Evolutionary conservation across 2,888 invertebrate genomes (phyloP).

Genomic region (Drosophila tripunctata): DNA sequence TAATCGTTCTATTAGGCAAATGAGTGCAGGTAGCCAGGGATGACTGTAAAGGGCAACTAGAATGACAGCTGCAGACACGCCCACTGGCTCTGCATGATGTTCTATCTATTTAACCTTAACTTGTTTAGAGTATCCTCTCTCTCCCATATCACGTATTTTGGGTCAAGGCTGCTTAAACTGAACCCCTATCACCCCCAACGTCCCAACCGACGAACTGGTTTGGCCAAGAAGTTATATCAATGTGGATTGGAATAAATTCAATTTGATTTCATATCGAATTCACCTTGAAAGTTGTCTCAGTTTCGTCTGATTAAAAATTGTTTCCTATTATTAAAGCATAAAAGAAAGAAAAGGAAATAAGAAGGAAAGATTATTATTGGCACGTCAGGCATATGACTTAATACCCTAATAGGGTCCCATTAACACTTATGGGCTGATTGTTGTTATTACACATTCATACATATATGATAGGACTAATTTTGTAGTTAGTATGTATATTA

Average conservation of each 20-base stretch:
- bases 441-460: too few relatives aligned
- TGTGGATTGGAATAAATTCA: not conserved
- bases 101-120: not conserved
- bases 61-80: slow-evolving; percentile 2
- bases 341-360: too few relatives aligned
- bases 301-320: too few relatives aligned
- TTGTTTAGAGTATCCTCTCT: slow-evolving; percentile 1
- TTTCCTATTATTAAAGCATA: too few relatives aligned
- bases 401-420: too few relatives aligned
- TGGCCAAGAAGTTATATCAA: not conserved
- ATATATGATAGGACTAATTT: too few relatives aligned
- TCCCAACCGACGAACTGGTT: not conserved
- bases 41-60: too few relatives aligned
- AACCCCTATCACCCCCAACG: too few relatives aligned
- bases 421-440: too few relatives aligned
- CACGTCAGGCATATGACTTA: too few relatives aligned
- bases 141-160: not conserved
- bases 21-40: slow-evolving; percentile 36
- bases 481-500: too few relatives aligned
- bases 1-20: slow-evolving; percentile 74
- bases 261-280: not conserved
- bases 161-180: slow-evolving; percentile 28
- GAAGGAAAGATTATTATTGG: too few relatives aligned
- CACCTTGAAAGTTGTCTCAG: slow-evolving; percentile 17
- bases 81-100: not conserved